Base-by-base conservation (phyloP, 1,140 invertebrate species). In the Drosophila triauraria region DNA sequence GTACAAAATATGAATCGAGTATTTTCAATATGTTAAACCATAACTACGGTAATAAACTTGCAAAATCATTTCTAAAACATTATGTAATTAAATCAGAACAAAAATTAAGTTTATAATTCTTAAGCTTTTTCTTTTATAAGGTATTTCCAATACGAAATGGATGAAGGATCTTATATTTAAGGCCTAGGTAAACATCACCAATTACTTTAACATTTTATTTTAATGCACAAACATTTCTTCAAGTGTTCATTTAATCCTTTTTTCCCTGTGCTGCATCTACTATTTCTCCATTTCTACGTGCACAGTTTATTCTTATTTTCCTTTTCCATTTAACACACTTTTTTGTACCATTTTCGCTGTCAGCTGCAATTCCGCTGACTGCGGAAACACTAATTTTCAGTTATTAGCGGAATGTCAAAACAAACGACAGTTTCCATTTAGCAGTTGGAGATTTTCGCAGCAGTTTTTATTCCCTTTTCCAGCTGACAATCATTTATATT, bases 351-450 rank as follows among this genome's bases (percentile, higher is more conserved):
- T 48, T 62, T 68, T 69, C 42, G 25, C 15, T 53, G 53, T 35
- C 51, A 68, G 38, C 15, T 62, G 15, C 46, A 64, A 50, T 53
- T 54, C 20, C 40, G 50, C 53, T 76, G 79, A 64, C 83, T 79
- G 67, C 58, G 44, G 46, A 75, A 80, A 75, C 53, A 78, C 68
- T 83, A 84, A 88, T 87, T 84, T 90, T 78, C 74, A 78, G 80
- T 85, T 84, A 88, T 88, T 90, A 88, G 78, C 54, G 51, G 59
- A 88, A 78, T 90, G 84, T 88, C 85, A 81, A 78, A 87, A 84
- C 80, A 90, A 84, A 78, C 87, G 80, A 78, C 64, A 90, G 62
- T 47, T 60, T 35, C 63, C 42, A 74, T 83, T 79, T 75, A 67
- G 38, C 69, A 53, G 54, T 47, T 43, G 30, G 20, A 61, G 51